Conservation (phyloP, 1,140 invertebrate genomes). For the Cotesia glomerata region DNA sequence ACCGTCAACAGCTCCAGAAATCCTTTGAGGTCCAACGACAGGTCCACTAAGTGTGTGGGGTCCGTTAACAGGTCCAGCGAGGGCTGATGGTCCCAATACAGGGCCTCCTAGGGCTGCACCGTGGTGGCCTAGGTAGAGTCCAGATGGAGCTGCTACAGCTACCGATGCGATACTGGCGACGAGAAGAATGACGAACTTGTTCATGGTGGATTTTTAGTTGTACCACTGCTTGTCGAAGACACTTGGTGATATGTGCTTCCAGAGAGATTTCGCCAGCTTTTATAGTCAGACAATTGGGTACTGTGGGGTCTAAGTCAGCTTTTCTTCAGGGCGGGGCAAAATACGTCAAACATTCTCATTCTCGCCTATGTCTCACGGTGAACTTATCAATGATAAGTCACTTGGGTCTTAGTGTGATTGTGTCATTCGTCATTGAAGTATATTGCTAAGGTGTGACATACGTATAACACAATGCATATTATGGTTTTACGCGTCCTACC, state of each 20-base stretch:
- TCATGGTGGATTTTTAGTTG: constrained; percentile 42
- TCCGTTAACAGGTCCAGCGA: constrained; percentile 48
- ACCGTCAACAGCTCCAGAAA: constrained; percentile 58
- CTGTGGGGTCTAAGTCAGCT: constrained; percentile 9
- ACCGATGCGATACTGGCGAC: constrained; percentile 45
- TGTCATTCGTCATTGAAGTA: constrained; percentile 43
- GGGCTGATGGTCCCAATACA: constrained; percentile 45
- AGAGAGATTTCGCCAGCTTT: constrained; percentile 44
- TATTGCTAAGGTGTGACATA: constrained; percentile 25
- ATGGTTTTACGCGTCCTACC: neutral
- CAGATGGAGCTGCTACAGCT: constrained; percentile 52
- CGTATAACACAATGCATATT: constrained; percentile 2
- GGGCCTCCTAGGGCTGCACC: constrained; percentile 48
- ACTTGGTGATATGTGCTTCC: constrained; percentile 48
- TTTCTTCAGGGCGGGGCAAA: constrained; percentile 53
- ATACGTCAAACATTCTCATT: constrained; percentile 54
- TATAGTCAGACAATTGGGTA: constrained; percentile 46
- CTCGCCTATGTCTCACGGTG: constrained; percentile 34
- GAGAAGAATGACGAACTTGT: constrained; percentile 44
- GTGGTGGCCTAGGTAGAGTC: constrained; percentile 39
- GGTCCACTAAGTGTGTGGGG: constrained; percentile 52
- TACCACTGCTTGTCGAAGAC: constrained; percentile 26
- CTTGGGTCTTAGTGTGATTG: constrained; percentile 27
- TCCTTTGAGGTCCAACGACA: constrained; percentile 49
- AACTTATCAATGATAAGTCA: constrained; percentile 50